Percentiles rank a stretch among this genome's conserved stretches.
phyloP scores from a whole-genome alignment of 2,797 vertebrate species.

The Darevskia mixta region DNA sequence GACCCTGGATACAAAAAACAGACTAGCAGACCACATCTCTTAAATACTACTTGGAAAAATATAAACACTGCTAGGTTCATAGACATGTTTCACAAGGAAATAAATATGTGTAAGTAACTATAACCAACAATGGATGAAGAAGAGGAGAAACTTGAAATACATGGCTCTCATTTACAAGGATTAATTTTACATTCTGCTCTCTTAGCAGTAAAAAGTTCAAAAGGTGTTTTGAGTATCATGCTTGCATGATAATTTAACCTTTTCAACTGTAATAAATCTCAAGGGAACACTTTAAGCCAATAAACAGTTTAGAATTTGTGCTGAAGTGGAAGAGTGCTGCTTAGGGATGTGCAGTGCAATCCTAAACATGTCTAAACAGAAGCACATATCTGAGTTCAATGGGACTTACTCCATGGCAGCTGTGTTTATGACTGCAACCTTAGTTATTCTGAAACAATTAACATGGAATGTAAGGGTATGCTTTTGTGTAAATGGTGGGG shows the following conservation, averaged over 20 bases:
- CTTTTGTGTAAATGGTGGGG: neutral
- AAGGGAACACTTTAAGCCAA: neutral
- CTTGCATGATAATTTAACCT: neutral
- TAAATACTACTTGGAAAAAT: neutral
- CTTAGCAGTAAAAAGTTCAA: neutral
- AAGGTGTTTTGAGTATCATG: neutral
- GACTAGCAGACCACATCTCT: neutral
- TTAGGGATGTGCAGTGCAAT: neutral
- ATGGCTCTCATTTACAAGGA: neutral
- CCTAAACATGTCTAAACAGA: neutral
- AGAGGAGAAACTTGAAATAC: neutral
- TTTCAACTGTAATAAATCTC: neutral
- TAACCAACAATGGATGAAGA: neutral
- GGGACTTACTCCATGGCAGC: no score
- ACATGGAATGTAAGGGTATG: neutral
- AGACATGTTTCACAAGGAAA: neutral
- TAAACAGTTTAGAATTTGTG: neutral
- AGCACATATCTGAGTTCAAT: neutral
- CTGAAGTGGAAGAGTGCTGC: neutral
- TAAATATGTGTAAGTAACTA: neutral
- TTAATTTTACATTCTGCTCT: neutral
- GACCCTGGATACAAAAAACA: neutral
- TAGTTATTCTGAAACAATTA: neutral
- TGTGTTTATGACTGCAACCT: neutral
- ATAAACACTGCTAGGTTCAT: neutral